These are phyloP conservation scores for Germaria angustata DNA, from an alignment of 2,888 invertebrate genomes.

Conservation along the genomic window DNA sequence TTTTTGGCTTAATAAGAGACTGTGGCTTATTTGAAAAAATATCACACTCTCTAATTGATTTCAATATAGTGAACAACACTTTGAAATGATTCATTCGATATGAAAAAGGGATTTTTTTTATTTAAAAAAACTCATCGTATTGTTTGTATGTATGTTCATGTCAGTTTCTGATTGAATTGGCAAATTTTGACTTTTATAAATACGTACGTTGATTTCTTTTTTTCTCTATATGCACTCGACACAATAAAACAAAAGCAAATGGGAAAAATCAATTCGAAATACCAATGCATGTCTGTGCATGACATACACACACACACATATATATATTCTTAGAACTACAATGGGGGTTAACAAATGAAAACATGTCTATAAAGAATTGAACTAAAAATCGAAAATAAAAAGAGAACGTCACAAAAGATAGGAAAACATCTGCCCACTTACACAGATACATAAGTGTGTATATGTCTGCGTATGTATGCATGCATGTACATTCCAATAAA, in stretches of 20 bases:
- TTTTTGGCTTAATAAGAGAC: constrained; percentile 54
- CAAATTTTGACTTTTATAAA: constrained; percentile 65
- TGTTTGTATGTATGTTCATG: constrained; percentile 39
- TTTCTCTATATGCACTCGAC: background rate
- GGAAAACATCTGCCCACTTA: constrained; percentile 2
- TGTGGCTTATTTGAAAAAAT: constrained; percentile 65
- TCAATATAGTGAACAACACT: constrained; percentile 66
- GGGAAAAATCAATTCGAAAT: constrained; percentile 60
- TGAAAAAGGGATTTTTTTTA: constrained; percentile 28
- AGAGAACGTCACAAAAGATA: constrained; percentile 24
- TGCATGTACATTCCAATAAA: constrained; percentile 11
- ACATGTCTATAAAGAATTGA: constrained; percentile 22
- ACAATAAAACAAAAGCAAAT: constrained; percentile 24
- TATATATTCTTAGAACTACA: background rate
- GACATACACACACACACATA: background rate
- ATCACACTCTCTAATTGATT: constrained; percentile 67
- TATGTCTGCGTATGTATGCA: no score
- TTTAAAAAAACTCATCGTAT: no score
- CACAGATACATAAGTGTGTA: no score
- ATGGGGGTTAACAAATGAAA: no score
- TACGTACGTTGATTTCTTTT: background rate
- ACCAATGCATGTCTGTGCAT: constrained; percentile 39
- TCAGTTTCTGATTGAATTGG: constrained; percentile 65
- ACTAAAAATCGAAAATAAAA: constrained; percentile 43
- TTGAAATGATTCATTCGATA: constrained; percentile 60